A percentile compares a stretch with the other conserved stretches of the same genome.
Conservation (phyloP, 2,888 invertebrate genomes). For the Heliconius aoede region DNA sequence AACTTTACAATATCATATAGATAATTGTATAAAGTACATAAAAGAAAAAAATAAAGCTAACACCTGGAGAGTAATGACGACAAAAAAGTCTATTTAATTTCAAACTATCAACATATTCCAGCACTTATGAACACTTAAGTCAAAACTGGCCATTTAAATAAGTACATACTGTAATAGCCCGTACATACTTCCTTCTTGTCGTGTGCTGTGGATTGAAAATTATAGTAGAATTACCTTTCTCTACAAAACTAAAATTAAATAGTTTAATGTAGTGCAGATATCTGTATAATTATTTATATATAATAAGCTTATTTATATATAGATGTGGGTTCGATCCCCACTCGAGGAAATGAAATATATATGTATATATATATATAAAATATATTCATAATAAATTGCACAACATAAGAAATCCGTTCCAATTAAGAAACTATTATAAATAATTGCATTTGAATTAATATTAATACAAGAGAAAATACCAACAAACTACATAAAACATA, state of each 20-base stretch:
- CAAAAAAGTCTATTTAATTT: slow-evolving; percentile 11
- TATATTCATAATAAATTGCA: neutral
- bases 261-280: slow-evolving; percentile 4
- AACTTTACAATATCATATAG: neutral
- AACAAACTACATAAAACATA: neutral
- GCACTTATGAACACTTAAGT: slow-evolving; percentile 23
- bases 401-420: neutral
- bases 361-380: too few species aligned
- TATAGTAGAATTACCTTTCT: slow-evolving; percentile 28
- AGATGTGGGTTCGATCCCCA: too few species aligned
- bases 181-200: slow-evolving; percentile 20
- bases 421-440: neutral
- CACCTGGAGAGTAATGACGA: neutral
- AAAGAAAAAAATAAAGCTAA: neutral
- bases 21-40: neutral
- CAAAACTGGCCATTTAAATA: slow-evolving; percentile 24
- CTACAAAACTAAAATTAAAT: slow-evolving; percentile 28
- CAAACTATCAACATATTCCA: slow-evolving; percentile 13
- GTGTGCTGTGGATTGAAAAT: slow-evolving; percentile 26
- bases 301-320: neutral
- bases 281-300: slow-evolving; percentile 16
- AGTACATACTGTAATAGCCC: slow-evolving; percentile 16
- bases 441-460: neutral
- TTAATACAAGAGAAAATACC: slow-evolving; percentile 3
- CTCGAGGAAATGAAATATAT: too few species aligned